A percentile compares a stretch with the other conserved stretches of the same genome.
These are phyloP conservation scores for Gastrophysa polygoni DNA, from an alignment of 2,888 invertebrate genomes.

Conservation along the genomic window DNA sequence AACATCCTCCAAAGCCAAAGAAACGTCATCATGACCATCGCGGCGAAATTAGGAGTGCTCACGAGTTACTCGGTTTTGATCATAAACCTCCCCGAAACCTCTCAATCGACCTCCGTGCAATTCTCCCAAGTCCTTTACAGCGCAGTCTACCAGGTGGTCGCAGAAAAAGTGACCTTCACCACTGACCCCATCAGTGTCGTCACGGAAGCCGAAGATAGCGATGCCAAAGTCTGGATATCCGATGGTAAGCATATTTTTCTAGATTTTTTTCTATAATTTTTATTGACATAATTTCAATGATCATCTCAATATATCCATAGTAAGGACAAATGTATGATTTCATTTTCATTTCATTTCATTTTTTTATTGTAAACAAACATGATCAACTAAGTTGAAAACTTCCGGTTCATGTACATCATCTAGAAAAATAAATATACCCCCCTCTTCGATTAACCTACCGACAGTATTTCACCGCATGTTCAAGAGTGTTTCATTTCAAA, in stretches of 20 bases:
- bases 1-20: conserved; percentile 21
- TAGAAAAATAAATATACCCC: no score
- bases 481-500: no score
- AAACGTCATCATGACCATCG: conserved; percentile 28
- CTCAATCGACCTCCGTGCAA: conserved; percentile 1
- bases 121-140: conserved; percentile 29
- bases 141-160: conserved; percentile 25
- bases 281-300: no score
- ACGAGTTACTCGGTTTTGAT: conserved; percentile 30
- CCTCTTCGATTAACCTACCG: no score
- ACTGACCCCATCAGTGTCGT: conserved; percentile 18
- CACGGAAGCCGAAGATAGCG: conserved; percentile 16
- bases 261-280: no score
- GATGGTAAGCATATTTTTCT: conserved; percentile 21
- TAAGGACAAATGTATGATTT: no score
- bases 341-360: no score
- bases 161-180: conserved; percentile 19
- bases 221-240: conserved; percentile 16
- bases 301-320: no score
- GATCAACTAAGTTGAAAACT: no score
- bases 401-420: no score
- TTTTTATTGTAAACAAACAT: no score
- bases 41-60: conserved; percentile 20
- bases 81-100: conserved; percentile 29
- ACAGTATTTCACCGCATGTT: no score